phyloP scores from a whole-genome alignment of 2,797 vertebrate genomes.

The Chloroceryle inda region DNA sequence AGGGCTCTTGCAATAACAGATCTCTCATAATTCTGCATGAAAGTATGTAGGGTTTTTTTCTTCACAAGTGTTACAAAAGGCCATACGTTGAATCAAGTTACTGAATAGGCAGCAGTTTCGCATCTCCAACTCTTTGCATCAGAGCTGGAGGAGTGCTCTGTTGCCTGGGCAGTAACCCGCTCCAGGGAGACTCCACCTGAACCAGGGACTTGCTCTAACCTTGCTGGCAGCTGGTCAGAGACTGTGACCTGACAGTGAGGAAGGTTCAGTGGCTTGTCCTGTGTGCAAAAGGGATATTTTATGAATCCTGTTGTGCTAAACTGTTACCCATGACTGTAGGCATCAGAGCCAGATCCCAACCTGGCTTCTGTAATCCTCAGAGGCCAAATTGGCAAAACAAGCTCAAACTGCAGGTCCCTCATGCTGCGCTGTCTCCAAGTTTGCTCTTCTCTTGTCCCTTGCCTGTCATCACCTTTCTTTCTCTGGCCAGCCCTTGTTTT shows the following conservation, averaged over 20 bases:
- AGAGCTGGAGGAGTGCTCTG: background rate
- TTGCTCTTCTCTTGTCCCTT: background rate
- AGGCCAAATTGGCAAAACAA: background rate
- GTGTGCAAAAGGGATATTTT: background rate
- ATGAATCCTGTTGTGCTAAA: background rate
- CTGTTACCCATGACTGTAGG: fast-evolving
- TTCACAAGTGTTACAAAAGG: background rate
- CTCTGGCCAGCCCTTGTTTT: background rate
- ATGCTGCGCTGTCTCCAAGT: background rate
- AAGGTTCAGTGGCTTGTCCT: background rate
- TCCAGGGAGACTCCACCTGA: background rate
- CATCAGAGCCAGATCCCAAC: background rate
- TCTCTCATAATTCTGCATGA: background rate
- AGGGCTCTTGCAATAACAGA: background rate
- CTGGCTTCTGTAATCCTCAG: background rate
- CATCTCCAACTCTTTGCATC: background rate
- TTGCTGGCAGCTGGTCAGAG: background rate
- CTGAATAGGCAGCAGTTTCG: background rate
- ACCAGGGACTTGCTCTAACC: background rate
- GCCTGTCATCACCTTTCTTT: background rate
- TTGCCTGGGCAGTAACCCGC: background rate
- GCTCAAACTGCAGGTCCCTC: background rate
- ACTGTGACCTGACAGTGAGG: background rate
- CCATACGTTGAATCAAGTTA: background rate
- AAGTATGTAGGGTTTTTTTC: background rate